Percentiles rank a stretch among this genome's conserved stretches.
These are phyloP conservation scores for Geophilus truncorum DNA, from an alignment of 2,888 invertebrate species.

Conservation along the genomic window DNA sequence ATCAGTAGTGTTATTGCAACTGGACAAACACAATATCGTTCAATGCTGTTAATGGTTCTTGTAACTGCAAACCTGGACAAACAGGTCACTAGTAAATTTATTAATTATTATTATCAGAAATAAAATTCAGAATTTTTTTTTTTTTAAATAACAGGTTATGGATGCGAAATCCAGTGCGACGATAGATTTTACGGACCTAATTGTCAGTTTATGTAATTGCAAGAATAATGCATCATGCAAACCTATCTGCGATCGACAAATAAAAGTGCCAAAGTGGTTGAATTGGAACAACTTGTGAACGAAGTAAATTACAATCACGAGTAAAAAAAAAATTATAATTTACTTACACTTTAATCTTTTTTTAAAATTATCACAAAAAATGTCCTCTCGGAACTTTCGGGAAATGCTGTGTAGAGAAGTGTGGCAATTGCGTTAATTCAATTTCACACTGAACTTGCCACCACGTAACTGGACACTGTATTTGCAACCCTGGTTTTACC, in stretches of 20 bases:
- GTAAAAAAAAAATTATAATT: neutral
- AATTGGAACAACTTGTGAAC: conserved; percentile 65
- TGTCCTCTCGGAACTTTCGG: conserved; percentile 76
- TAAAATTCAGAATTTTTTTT: neutral
- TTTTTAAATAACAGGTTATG: conserved; percentile 39
- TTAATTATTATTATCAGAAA: neutral
- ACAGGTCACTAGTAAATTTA: conserved; percentile 30
- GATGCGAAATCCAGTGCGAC: conserved; percentile 40
- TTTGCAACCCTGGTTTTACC: conserved; percentile 77
- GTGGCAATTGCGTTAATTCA: conserved; percentile 59
- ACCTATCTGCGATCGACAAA: conserved; percentile 63
- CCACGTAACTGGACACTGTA: conserved; percentile 75
- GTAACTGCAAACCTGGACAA: conserved; percentile 45
- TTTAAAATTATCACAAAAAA: conserved; percentile 51
- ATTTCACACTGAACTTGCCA: conserved; percentile 64
- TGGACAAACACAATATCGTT: conserved; percentile 42
- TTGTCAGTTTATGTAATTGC: conserved; percentile 76
- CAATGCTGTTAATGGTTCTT: conserved; percentile 50
- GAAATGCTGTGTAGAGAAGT: conserved; percentile 70
- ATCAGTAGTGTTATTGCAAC: conserved; percentile 42
- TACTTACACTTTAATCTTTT: neutral
- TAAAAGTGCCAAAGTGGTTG: conserved; percentile 83
- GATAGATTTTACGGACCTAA: conserved; percentile 72
- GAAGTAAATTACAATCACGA: conserved; percentile 41
- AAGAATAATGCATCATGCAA: conserved; percentile 80